Conservation (phyloP, 2,888 invertebrate species). For the Lepeophtheirus nordmannii region DNA sequence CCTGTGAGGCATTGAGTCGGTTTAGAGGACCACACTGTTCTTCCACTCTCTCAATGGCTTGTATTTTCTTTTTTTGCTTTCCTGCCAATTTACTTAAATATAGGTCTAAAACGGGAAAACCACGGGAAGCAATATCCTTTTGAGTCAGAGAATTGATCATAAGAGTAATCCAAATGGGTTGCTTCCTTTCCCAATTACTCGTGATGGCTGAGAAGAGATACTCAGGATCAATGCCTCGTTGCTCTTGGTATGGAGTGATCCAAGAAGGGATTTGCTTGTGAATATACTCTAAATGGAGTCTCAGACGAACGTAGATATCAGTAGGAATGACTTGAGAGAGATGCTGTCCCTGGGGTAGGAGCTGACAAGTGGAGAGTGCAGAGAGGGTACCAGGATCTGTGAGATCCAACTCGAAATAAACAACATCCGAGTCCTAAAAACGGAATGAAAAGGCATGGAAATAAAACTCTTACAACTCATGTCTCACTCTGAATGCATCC, state of each 20-base stretch:
- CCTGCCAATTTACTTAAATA: slow-evolving; percentile 41
- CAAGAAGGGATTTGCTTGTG: slow-evolving; percentile 35
- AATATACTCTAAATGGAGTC: slow-evolving; percentile 37
- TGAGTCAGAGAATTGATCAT: slow-evolving; percentile 41
- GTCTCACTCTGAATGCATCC: slow-evolving; percentile 36
- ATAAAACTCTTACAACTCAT: not conserved
- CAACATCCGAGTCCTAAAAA: slow-evolving; percentile 33
- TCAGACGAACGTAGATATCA: slow-evolving; percentile 36
- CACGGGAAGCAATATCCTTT: slow-evolving; percentile 35
- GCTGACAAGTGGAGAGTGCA: slow-evolving; percentile 37
- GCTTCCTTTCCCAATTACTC: slow-evolving; percentile 41
- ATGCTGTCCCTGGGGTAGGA: slow-evolving; percentile 34
- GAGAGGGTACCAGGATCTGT: slow-evolving; percentile 39
- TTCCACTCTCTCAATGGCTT: slow-evolving; percentile 40
- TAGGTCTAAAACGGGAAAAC: slow-evolving; percentile 41
- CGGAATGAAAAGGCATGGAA: not conserved
- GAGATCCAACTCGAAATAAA: slow-evolving; percentile 42
- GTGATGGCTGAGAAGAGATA: slow-evolving; percentile 39
- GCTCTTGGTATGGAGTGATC: slow-evolving; percentile 35
- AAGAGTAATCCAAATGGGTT: slow-evolving; percentile 43
- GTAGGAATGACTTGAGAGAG: slow-evolving; percentile 33
- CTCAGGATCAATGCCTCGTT: slow-evolving; percentile 36
- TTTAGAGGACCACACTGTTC: slow-evolving; percentile 43
- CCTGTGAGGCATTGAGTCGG: slow-evolving; percentile 40
- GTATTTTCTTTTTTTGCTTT: slow-evolving; percentile 36